Evolutionary conservation across 2,888 invertebrate species (phyloP).

Genomic region (Chesias legatella): DNA sequence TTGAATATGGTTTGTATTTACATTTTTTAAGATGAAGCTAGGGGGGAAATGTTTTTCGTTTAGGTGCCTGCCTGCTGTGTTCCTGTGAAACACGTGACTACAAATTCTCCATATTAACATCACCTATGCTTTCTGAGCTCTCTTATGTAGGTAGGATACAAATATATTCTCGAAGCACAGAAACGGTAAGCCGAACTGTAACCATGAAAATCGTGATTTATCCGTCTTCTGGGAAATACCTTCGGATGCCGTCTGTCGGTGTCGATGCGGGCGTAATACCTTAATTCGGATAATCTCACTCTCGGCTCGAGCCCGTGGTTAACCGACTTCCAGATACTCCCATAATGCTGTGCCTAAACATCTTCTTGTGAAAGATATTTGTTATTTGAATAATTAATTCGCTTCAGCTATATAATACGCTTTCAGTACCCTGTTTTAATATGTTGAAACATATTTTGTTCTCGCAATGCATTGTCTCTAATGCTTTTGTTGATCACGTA

Average conservation of each 20-base stretch:
- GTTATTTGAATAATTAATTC: slow-evolving; percentile 30
- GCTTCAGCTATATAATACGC: slow-evolving; percentile 23
- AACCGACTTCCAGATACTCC: slow-evolving; percentile 37
- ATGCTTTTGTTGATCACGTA: slow-evolving; percentile 21
- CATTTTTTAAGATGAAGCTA: slow-evolving; percentile 22
- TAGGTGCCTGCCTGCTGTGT: slow-evolving; percentile 7
- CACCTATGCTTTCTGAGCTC: slow-evolving; percentile 18
- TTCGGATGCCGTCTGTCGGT: slow-evolving; percentile 45
- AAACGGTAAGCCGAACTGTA: slow-evolving; percentile 30
- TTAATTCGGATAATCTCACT: slow-evolving; percentile 70
- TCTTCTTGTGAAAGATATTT: slow-evolving; percentile 32
- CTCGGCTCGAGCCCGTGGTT: slow-evolving; percentile 50
- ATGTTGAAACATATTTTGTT: slow-evolving; percentile 17
- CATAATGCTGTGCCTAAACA: slow-evolving; percentile 34
- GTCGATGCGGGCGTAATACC: slow-evolving; percentile 65
- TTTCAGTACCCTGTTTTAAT: slow-evolving; percentile 23
- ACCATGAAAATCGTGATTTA: slow-evolving; percentile 72
- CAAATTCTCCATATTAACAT: slow-evolving; percentile 23
- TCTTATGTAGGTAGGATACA: slow-evolving; percentile 17
- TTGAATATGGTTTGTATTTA: slow-evolving; percentile 26
- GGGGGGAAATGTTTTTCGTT: slow-evolving; percentile 19
- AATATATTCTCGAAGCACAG: slow-evolving; percentile 25
- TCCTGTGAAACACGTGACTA: slow-evolving; percentile 21
- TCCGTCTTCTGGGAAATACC: slow-evolving; percentile 68
- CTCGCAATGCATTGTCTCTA: slow-evolving; percentile 21